Conservation (phyloP, 92 coral and sea anemone genomes). For the Montipora capitata region DNA sequence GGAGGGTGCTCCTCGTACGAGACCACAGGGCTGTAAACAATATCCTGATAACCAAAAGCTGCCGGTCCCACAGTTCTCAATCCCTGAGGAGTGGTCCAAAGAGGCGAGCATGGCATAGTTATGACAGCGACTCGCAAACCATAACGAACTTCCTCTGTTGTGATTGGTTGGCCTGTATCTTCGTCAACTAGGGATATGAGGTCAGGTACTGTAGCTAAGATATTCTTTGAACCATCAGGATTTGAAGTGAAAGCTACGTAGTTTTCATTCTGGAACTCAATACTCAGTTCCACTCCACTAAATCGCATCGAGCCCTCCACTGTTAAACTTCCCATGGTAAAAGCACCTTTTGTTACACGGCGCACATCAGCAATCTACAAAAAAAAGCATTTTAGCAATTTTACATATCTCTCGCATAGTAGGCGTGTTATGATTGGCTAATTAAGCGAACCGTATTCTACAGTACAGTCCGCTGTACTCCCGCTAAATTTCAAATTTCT, state of each 20-base stretch:
- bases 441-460: no score
- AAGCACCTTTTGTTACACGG: slow-evolving; percentile 85
- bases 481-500: no score
- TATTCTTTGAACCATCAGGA: slow-evolving; percentile 72
- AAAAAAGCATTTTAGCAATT: background rate
- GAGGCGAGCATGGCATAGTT: slow-evolving; percentile 82
- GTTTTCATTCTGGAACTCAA: slow-evolving; percentile 97
- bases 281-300: slow-evolving; percentile 42
- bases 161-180: slow-evolving; percentile 91
- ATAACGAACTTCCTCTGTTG: slow-evolving; percentile 95
- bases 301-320: slow-evolving; percentile 74
- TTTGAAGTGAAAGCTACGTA: slow-evolving; percentile 76
- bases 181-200: slow-evolving; percentile 91
- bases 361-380: slow-evolving; percentile 85
- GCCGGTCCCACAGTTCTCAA: slow-evolving; percentile 87
- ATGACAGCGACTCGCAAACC: slow-evolving; percentile 95
- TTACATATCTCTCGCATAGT: no score
- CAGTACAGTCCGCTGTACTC: no score
- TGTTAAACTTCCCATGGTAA: slow-evolving; percentile 78
- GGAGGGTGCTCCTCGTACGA: slow-evolving; percentile 79
- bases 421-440: no score
- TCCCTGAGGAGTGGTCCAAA: slow-evolving; percentile 78
- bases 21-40: slow-evolving; percentile 76
- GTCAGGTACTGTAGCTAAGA: slow-evolving; percentile 90
- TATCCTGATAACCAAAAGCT: slow-evolving; percentile 87